Evolutionary conservation across 2,888 invertebrate genomes (phyloP), one percentile per base, ranked within the genome.

Genomic region (Acronicta aceris): DNA sequence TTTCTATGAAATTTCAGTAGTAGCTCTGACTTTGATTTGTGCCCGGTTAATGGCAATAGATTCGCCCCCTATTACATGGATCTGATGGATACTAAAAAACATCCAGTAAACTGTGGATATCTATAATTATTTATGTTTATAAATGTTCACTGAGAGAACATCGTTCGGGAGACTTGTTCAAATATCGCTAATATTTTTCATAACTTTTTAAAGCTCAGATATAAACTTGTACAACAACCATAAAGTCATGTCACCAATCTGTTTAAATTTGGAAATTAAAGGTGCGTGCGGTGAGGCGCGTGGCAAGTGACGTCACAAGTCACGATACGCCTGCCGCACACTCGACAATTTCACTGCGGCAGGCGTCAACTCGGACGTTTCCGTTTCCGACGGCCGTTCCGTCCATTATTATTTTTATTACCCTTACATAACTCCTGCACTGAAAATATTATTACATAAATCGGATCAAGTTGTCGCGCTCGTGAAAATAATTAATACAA

Each of bases 391-490:
- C 79, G 71, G 71, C 77, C 78, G 66, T 78, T 79, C 71, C 78
- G 71, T 74, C 81, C 77, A 72, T 79, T 84, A 84, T 86, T 85
- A 86, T 83, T 86, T 83, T 86, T 84, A 85, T 83, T 80, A 74
- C 79, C 69, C 63, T 64, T 65, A 76, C 74, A 76, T 77, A 79
- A 79, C 71, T 79, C 60, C 64, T 74, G 64, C 59, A 71, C 63
- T 75, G 71, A 63, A 62, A 72, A 78, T 60, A 76, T 71, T 70
- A 59, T 65, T 60, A 61, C 62, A 62, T 65, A 74, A 61, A 61
- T 25, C 12, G 12, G 38, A 54, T 55, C 41, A 57, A 38, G 38
- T 43, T 38, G 41, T 16, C 36, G 17, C 30, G 40, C 27, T 41
- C 51, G 13, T 49, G 21, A 33, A 63, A 63, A 13, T 51, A 9